A percentile compares a stretch with the other conserved stretches of the same genome.
Conservation (phyloP, 1,140 invertebrate genomes). For the Megathymus violae region DNA sequence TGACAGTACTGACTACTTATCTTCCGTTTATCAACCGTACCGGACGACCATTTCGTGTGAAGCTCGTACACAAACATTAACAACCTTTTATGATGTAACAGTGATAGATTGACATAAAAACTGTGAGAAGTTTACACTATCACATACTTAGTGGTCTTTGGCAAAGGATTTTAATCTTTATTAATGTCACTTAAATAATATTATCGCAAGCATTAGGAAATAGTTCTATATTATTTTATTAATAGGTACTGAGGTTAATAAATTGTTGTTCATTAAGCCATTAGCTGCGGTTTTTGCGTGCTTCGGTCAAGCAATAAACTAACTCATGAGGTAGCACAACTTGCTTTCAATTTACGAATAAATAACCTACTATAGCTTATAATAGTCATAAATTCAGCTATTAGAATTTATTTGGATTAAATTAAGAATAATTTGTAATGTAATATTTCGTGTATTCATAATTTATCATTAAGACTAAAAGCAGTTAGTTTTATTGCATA, state of each 20-base stretch:
- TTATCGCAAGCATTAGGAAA: neutral
- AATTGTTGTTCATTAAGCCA: constrained; percentile 6
- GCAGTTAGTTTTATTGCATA: too few species aligned
- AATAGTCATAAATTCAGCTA: neutral
- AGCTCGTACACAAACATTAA: too few species aligned
- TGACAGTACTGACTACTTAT: neutral
- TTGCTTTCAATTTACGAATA: neutral
- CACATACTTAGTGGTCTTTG: too few species aligned
- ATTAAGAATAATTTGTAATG: neutral
- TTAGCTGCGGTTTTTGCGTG: constrained; percentile 2
- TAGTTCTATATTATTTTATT: neutral
- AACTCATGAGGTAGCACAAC: too few species aligned
- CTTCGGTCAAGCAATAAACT: neutral
- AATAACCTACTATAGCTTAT: neutral
- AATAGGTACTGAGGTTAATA: neutral
- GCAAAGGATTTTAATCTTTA: constrained; percentile 3
- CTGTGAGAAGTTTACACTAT: too few species aligned
- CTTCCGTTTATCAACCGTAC: neutral
- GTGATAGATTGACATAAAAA: constrained; percentile 37
- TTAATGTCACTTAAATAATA: constrained; percentile 7
- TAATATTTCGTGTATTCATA: neutral
- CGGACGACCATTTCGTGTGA: too few species aligned
- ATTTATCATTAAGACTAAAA: too few species aligned
- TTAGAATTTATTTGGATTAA: neutral
- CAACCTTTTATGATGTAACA: neutral